Percentiles rank a stretch among this genome's conserved stretches.
Conservation (phyloP, 1,140 invertebrate genomes). For the Leptopilina clavipes region DNA sequence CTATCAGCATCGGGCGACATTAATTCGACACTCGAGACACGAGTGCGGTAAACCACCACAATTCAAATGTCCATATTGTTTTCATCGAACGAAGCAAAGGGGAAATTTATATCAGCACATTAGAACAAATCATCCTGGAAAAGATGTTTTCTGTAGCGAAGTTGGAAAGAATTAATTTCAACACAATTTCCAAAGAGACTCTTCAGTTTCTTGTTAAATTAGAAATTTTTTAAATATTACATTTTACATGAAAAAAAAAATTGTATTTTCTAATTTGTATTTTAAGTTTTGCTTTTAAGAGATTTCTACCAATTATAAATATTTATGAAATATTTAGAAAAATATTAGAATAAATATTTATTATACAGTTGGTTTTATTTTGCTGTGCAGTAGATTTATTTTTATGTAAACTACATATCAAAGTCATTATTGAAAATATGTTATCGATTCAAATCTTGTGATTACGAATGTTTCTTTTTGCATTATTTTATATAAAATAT, state of each 20-base stretch:
- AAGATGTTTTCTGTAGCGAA: constrained; percentile 66
- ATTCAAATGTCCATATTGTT: constrained; percentile 78
- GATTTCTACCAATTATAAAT: too few relatives aligned
- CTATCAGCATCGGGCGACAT: constrained; percentile 77
- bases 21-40: constrained; percentile 76
- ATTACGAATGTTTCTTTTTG: too few relatives aligned
- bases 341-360: too few relatives aligned
- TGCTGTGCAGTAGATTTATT: not conserved
- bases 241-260: too few relatives aligned
- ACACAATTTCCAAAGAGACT: too few relatives aligned
- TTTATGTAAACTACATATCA: not conserved
- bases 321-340: too few relatives aligned
- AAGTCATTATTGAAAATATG: constrained; percentile 11
- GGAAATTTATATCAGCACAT: constrained; percentile 77
- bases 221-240: too few relatives aligned
- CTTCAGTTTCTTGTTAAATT: too few relatives aligned
- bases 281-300: too few relatives aligned
- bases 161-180: constrained; percentile 18
- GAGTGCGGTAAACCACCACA: constrained; percentile 79
- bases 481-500: not conserved
- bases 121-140: constrained; percentile 68
- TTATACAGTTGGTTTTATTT: not conserved
- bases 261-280: too few relatives aligned
- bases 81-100: constrained; percentile 73
- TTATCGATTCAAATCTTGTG: constrained; percentile 14